phyloP scores from a whole-genome alignment of 2,797 vertebrate species.

The Sitta carolinensis region DNA sequence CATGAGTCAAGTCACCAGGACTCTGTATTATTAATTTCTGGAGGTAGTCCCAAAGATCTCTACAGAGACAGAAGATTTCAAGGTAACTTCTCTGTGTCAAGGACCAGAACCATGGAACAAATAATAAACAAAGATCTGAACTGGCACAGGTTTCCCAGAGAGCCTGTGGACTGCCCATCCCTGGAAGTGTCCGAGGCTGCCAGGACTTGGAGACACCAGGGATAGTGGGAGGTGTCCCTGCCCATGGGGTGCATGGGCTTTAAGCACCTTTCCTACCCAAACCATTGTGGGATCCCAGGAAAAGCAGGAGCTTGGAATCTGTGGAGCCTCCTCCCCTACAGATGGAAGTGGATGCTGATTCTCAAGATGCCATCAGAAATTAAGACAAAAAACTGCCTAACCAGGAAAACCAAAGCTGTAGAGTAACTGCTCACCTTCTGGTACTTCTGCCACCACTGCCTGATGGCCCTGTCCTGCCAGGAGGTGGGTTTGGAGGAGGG shows the following conservation, averaged over 20 bases:
- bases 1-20: neutral
- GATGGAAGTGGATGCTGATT: neutral
- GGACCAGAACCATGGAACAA: neutral
- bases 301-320: neutral
- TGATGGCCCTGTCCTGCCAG: conserved; percentile 79
- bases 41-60: neutral
- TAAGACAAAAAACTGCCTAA: neutral
- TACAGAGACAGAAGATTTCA: neutral
- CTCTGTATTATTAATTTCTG: neutral
- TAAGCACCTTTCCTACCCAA: neutral
- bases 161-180: neutral
- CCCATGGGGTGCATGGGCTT: neutral
- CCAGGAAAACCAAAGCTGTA: fast-evolving
- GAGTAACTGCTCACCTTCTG: conserved; percentile 81
- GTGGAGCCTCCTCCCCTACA: neutral
- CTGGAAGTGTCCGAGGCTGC: neutral
- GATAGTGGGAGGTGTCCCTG: neutral
- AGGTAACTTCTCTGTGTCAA: neutral
- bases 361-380: neutral
- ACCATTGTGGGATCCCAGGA: neutral
- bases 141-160: neutral
- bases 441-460: conserved; percentile 86
- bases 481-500: conserved; percentile 74
- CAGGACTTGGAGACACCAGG: neutral
- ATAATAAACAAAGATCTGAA: neutral